Evolutionary conservation across 2,888 invertebrate species (phyloP).

Genomic region (Drosophila eohydei): DNA sequence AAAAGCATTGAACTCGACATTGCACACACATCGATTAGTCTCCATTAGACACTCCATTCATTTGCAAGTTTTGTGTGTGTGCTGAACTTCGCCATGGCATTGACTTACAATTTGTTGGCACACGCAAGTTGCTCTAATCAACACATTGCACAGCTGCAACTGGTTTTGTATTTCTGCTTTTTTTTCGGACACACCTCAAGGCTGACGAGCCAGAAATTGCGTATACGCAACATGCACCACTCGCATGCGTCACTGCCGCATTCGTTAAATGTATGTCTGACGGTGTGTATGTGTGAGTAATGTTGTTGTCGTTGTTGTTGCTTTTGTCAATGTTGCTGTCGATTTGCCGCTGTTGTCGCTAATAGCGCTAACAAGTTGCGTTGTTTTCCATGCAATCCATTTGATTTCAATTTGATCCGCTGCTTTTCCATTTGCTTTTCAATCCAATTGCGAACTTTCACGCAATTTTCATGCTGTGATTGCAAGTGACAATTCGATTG

Average conservation of each 20-base stretch:
- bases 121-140: slow-evolving; percentile 57
- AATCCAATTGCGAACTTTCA: slow-evolving; percentile 61
- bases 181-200: slow-evolving; percentile 41
- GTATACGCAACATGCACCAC: slow-evolving; percentile 67
- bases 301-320: slow-evolving; percentile 8
- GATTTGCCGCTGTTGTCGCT: slow-evolving; percentile 65
- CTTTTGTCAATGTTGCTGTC: slow-evolving; percentile 17
- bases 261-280: slow-evolving; percentile 9
- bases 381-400: slow-evolving; percentile 46
- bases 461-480: slow-evolving; percentile 53
- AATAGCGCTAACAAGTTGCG: slow-evolving; percentile 63
- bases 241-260: slow-evolving; percentile 50
- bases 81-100: slow-evolving; percentile 64
- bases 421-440: slow-evolving; percentile 37
- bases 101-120: slow-evolving; percentile 57
- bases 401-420: slow-evolving; percentile 44
- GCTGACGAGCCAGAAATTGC: slow-evolving; percentile 59
- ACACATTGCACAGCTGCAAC: slow-evolving; percentile 59
- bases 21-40: slow-evolving; percentile 17
- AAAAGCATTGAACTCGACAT: slow-evolving; percentile 49
- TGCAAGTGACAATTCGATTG: slow-evolving; percentile 52
- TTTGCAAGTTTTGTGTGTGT: slow-evolving; percentile 49
- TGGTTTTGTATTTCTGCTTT: slow-evolving; percentile 48
- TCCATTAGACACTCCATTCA: slow-evolving; percentile 41
- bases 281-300: neutral